Conservation (phyloP, 2,888 invertebrate genomes). For the Gandaritis pyraliata region DNA sequence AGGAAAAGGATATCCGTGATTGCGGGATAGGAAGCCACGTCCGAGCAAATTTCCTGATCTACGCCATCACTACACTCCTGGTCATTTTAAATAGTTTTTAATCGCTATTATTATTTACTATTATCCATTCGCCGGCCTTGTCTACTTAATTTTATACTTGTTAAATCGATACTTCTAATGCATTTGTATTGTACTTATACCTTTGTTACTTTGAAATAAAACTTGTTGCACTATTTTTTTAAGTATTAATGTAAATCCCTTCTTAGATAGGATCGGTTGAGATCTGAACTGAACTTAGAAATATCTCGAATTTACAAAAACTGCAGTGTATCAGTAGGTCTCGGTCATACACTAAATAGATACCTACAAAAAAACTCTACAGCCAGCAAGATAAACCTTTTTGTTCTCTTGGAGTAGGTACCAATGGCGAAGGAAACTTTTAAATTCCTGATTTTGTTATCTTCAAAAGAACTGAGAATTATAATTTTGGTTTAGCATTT, state of each 20-base stretch:
- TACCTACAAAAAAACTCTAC: too few relatives aligned
- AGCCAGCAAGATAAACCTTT: too few relatives aligned
- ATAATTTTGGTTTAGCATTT: too few relatives aligned
- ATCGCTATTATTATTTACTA: conserved; percentile 43
- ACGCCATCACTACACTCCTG: conserved; percentile 49
- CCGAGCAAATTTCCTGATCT: conserved; percentile 47
- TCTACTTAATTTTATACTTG: conserved; percentile 18
- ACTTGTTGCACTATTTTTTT: conserved; percentile 64
- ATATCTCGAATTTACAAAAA: too few relatives aligned
- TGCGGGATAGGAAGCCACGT: conserved; percentile 67
- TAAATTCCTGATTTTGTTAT: too few relatives aligned
- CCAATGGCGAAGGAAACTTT: too few relatives aligned
- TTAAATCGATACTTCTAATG: conserved; percentile 41
- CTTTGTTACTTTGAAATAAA: conserved; percentile 79
- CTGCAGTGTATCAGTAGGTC: too few relatives aligned
- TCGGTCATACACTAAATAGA: too few relatives aligned
- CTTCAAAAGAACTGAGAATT: too few relatives aligned
- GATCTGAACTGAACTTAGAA: too few relatives aligned
- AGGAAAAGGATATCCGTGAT: conserved; percentile 73
- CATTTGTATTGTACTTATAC: conserved; percentile 73
- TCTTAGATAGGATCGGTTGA: neutral
- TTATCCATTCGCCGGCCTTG: neutral
- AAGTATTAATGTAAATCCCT: neutral
- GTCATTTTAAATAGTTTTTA: conserved; percentile 40
- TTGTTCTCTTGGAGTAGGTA: too few relatives aligned